These are phyloP conservation scores for Zosterops lateralis DNA, from an alignment of 2,113 vertebrate genomes.

Conservation along the genomic window DNA sequence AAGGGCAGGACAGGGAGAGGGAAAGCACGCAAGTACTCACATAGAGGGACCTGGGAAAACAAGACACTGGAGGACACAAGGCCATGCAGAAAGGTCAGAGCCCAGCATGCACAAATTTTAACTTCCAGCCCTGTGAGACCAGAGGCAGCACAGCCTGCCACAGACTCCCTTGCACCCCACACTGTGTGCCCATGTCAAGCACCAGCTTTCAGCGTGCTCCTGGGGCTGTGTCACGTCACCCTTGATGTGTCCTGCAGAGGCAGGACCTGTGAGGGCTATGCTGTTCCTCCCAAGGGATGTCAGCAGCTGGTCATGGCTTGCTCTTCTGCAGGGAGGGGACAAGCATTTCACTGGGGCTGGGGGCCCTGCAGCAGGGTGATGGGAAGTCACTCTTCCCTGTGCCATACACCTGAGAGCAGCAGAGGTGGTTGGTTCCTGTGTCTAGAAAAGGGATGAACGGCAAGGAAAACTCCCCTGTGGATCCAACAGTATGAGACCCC, in stretches of 20 bases:
- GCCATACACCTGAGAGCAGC: background rate
- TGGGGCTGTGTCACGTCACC: rapidly evolving
- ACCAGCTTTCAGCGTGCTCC: background rate
- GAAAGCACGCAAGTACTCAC: background rate
- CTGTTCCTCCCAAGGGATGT: background rate
- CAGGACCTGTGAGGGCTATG: background rate
- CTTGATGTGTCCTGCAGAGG: background rate
- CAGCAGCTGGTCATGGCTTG: rapidly evolving
- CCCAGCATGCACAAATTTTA: background rate
- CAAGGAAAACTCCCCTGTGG: background rate
- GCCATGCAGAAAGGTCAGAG: slow-evolving; percentile 22
- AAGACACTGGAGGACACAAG: background rate
- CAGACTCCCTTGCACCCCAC: background rate
- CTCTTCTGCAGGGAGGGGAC: background rate
- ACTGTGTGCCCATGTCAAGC: background rate
- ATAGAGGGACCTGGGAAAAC: background rate
- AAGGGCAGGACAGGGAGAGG: background rate
- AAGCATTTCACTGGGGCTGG: background rate
- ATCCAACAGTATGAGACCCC: background rate
- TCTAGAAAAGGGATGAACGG: background rate
- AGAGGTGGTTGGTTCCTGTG: background rate
- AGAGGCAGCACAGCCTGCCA: background rate
- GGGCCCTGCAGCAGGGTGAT: background rate
- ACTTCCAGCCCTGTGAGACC: slow-evolving; percentile 8
- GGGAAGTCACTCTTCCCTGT: background rate